Conservation (phyloP, 2,797 vertebrate species). For the Arctocebus calabarensis region DNA sequence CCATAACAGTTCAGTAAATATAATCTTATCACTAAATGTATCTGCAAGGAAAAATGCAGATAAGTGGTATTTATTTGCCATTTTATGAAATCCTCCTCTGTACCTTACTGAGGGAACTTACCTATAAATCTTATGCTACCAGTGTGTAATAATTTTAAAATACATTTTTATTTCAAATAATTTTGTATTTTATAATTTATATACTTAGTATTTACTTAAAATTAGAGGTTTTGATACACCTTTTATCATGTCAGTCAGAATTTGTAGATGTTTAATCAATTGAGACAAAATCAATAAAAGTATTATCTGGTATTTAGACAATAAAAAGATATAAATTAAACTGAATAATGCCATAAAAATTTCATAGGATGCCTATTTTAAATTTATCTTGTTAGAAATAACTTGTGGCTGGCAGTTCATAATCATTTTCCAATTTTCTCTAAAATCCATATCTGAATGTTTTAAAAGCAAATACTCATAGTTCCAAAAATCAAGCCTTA, state of each 20-base stretch:
- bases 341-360: background rate
- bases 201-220: background rate
- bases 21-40: background rate
- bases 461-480: background rate
- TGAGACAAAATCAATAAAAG: background rate
- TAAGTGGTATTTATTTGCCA: background rate
- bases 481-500: background rate
- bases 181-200: background rate
- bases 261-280: background rate
- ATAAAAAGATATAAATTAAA: background rate
- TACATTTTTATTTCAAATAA: background rate
- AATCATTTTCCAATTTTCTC: background rate
- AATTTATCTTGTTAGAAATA: background rate
- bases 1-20: background rate
- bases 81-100: background rate
- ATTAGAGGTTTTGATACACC: background rate
- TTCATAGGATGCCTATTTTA: background rate
- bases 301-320: background rate
- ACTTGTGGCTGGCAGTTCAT: background rate
- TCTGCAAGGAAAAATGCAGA: background rate
- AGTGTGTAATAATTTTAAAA: background rate
- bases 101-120: background rate
- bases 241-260: background rate
- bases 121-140: background rate
- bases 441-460: background rate